phyloP scores from a whole-genome alignment of 92 coral and sea anemone species.

The Galaxea fascicularis region DNA sequence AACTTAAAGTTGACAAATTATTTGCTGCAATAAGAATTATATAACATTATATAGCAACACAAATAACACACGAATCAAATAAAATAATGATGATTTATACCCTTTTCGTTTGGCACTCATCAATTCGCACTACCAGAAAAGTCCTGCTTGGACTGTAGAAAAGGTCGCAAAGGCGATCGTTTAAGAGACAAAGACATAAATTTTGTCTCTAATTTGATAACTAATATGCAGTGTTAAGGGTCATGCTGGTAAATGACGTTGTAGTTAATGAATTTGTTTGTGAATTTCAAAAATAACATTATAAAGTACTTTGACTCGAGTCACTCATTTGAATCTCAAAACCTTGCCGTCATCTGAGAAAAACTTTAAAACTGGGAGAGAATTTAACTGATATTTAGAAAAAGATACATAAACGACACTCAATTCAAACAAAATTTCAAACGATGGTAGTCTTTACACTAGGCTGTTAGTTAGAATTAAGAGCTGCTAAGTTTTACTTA shows the following conservation, averaged over 20 bases:
- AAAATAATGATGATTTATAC: background rate
- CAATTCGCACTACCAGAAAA: background rate
- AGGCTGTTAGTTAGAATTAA: too few relatives aligned
- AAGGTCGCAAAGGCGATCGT: background rate
- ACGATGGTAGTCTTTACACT: too few relatives aligned
- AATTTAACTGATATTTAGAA: background rate
- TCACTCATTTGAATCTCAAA: too few relatives aligned
- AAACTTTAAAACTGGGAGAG: background rate
- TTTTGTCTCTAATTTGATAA: background rate
- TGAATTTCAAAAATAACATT: background rate
- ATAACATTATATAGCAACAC: background rate
- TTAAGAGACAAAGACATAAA: background rate
- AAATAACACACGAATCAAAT: background rate
- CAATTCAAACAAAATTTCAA: background rate
- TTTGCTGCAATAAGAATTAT: background rate
- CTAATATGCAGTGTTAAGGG: background rate
- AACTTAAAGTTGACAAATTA: background rate
- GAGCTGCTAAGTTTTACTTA: too few relatives aligned
- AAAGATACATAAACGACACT: background rate
- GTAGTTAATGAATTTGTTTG: constrained; percentile 26
- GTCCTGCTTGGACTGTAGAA: background rate
- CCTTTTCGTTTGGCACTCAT: background rate
- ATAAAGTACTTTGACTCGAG: background rate
- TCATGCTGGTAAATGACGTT: constrained; percentile 31
- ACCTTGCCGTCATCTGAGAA: too few relatives aligned